Evolutionary conservation across 2,888 invertebrate species (phyloP).

Genomic region (Bimastos eiseni): DNA sequence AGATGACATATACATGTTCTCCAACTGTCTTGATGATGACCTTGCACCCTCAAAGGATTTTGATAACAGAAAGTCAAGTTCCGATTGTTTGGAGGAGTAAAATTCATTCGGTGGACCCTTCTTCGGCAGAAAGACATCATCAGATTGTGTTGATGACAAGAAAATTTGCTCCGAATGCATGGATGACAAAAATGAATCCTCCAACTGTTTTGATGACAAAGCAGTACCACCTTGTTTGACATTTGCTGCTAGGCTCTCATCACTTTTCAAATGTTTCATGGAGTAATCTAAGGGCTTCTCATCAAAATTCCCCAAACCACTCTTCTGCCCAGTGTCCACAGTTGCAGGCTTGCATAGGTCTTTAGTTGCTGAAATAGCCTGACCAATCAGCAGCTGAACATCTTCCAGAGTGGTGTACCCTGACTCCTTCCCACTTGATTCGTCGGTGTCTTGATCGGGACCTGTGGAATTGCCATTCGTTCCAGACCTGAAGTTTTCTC

Average conservation of each 20-base stretch:
- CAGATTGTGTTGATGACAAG: background rate
- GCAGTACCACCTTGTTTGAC: background rate
- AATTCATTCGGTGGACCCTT: background rate
- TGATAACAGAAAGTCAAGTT: background rate
- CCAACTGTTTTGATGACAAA: background rate
- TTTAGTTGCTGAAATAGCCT: background rate
- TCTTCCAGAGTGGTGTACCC: constrained; percentile 33
- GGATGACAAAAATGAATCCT: background rate
- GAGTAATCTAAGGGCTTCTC: constrained; percentile 6
- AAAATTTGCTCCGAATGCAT: background rate
- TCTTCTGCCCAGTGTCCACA: background rate
- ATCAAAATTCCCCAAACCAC: background rate
- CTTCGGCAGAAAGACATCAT: background rate
- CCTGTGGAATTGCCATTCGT: background rate
- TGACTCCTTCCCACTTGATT: constrained; percentile 26
- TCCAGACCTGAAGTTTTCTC: background rate
- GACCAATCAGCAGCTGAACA: constrained; percentile 15
- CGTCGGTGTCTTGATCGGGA: background rate
- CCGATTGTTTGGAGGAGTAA: background rate
- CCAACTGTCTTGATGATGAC: background rate
- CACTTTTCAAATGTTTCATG: background rate
- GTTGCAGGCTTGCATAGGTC: background rate
- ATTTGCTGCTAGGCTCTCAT: background rate
- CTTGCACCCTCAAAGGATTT: background rate
- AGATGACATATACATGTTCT: background rate